phyloP scores from a whole-genome alignment of 2,797 vertebrate genomes.

The Eulemur albifrons region DNA sequence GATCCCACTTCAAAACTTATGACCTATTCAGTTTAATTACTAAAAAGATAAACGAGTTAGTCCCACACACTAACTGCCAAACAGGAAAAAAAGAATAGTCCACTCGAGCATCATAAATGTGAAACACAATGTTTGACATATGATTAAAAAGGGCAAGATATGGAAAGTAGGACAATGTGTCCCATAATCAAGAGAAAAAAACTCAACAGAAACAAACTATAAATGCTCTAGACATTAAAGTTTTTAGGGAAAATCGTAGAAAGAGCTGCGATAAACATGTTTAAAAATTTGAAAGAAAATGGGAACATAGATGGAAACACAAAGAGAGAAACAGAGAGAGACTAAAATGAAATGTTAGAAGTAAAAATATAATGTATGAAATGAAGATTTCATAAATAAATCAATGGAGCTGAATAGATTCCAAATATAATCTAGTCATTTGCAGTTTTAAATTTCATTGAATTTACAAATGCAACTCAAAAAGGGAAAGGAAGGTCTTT shows the following conservation, averaged over 20 bases:
- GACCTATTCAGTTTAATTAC: background rate
- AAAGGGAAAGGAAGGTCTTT: background rate
- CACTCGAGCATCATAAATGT: background rate
- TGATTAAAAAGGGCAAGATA: background rate
- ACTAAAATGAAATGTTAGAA: background rate
- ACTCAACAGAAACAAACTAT: too few relatives aligned
- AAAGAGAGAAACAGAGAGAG: background rate
- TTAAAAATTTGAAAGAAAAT: background rate
- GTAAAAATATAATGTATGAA: background rate
- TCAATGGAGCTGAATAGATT: background rate
- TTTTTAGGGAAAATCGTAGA: background rate
- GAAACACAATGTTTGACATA: background rate
- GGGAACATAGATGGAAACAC: background rate
- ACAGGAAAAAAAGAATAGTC: background rate
- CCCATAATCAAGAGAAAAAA: background rate
- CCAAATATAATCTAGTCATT: background rate
- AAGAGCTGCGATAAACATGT: background rate
- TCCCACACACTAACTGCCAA: background rate
- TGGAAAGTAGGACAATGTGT: background rate
- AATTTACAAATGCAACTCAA: background rate
- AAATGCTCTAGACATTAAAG: background rate
- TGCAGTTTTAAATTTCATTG: background rate
- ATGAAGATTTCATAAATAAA: background rate
- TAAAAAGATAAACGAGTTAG: background rate
- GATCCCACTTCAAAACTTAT: background rate